Evolutionary conservation across 2,888 invertebrate species (phyloP).

Genomic region (Rutpela maculata): DNA sequence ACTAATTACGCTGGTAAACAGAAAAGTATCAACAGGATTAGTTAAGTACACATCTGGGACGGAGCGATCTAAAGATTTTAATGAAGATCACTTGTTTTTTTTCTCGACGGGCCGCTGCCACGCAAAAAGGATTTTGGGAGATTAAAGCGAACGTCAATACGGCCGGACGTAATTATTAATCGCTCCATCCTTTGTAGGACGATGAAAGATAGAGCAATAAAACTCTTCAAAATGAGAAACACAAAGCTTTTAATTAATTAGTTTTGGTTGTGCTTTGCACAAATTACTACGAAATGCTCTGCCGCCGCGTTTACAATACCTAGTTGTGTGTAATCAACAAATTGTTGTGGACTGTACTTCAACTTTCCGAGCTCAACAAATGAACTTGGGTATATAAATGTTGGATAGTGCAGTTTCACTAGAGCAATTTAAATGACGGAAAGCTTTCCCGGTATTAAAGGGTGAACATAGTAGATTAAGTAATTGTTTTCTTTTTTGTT

Average conservation of each 20-base stretch:
- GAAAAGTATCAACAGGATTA: conserved; percentile 31
- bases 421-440: conserved; percentile 2
- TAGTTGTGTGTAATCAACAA: conserved; percentile 7
- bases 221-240: conserved; percentile 23
- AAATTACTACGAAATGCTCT: conserved; percentile 13
- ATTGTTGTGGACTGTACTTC: background rate
- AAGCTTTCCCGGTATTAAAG: background rate
- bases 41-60: background rate
- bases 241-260: conserved; percentile 31
- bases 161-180: conserved; percentile 26
- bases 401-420: conserved; percentile 7
- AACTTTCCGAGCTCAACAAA: background rate
- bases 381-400: conserved; percentile 5
- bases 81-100: conserved; percentile 27
- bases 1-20: conserved; percentile 27
- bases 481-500: background rate
- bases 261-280: conserved; percentile 7
- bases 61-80: conserved; percentile 19
- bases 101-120: conserved; percentile 2
- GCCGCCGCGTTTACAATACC: background rate
- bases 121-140: background rate
- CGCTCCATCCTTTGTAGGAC: conserved; percentile 26
- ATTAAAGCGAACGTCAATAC: conserved; percentile 23
- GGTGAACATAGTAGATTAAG: background rate
- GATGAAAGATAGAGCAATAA: conserved; percentile 27